Conservation (phyloP, 2,888 invertebrate species). For the Mythimna impura region DNA sequence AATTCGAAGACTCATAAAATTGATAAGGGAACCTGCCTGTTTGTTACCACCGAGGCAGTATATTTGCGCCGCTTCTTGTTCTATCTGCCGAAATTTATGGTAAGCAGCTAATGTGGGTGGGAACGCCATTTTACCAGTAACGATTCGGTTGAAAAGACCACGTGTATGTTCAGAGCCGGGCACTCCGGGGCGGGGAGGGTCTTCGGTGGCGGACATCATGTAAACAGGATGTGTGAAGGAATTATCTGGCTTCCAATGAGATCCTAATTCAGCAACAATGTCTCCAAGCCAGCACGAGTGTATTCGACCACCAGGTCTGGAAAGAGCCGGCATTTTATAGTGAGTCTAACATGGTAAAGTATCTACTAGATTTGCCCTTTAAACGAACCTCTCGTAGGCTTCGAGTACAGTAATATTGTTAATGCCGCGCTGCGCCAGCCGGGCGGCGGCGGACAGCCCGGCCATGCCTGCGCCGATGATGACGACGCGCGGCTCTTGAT, state of each 20-base stretch:
- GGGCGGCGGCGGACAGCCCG: slow-evolving; percentile 94
- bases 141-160: slow-evolving; percentile 91
- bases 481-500: slow-evolving; percentile 91
- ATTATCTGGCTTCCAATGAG: slow-evolving; percentile 92
- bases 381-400: slow-evolving; percentile 92
- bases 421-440: slow-evolving; percentile 92
- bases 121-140: slow-evolving; percentile 91
- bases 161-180: slow-evolving; percentile 88
- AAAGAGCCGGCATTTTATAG: slow-evolving; percentile 58
- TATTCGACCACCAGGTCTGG: slow-evolving; percentile 94
- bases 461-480: slow-evolving; percentile 95
- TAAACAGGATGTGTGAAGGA: slow-evolving; percentile 90
- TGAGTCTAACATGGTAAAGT: not conserved
- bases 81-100: slow-evolving; percentile 92
- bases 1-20: slow-evolving; percentile 92
- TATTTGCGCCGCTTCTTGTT: slow-evolving; percentile 91
- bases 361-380: not conserved
- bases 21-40: slow-evolving; percentile 91
- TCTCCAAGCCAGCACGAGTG: slow-evolving; percentile 95
- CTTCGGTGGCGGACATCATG: slow-evolving; percentile 91
- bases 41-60: slow-evolving; percentile 91
- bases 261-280: slow-evolving; percentile 94
- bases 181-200: slow-evolving; percentile 90
- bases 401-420: slow-evolving; percentile 93
- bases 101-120: slow-evolving; percentile 91